phyloP scores from a whole-genome alignment of 2,113 vertebrate genomes.

The Oenanthe melanoleuca region DNA sequence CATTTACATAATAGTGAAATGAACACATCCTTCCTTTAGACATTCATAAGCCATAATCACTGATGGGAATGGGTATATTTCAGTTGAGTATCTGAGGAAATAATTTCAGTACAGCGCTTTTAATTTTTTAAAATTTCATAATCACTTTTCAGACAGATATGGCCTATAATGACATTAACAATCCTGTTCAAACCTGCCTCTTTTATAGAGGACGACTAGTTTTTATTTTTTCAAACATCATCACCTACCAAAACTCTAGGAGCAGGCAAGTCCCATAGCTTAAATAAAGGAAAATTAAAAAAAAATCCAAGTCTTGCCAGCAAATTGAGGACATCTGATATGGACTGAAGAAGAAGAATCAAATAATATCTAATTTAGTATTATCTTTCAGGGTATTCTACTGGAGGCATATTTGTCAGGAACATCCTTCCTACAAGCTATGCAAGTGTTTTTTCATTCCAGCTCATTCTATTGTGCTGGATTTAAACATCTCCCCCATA shows the following conservation, averaged over 20 bases:
- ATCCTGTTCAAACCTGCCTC: neutral
- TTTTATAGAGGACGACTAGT: neutral
- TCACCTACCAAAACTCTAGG: neutral
- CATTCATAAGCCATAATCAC: constrained; percentile 35
- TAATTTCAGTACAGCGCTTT: neutral
- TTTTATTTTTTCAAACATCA: neutral
- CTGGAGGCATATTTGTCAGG: neutral
- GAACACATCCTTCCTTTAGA: constrained; percentile 23
- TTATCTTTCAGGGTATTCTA: constrained; percentile 8
- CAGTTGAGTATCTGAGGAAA: constrained; percentile 8
- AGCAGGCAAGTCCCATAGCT: neutral
- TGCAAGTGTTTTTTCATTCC: constrained; percentile 31
- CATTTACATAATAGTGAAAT: constrained; percentile 47
- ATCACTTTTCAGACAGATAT: neutral
- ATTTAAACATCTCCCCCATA: constrained; percentile 26
- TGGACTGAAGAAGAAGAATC: neutral
- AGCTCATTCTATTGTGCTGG: constrained; percentile 11
- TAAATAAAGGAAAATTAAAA: neutral
- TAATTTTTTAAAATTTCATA: neutral
- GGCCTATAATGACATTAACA: neutral
- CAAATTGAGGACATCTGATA: constrained; percentile 15
- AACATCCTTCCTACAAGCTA: neutral
- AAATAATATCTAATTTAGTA: constrained; percentile 29
- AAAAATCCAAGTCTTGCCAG: neutral
- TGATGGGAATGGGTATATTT: constrained; percentile 13